These are phyloP conservation scores for Sceliomorpha sp. DNA, from an alignment of 2,888 invertebrate genomes.

Conservation along the genomic window DNA sequence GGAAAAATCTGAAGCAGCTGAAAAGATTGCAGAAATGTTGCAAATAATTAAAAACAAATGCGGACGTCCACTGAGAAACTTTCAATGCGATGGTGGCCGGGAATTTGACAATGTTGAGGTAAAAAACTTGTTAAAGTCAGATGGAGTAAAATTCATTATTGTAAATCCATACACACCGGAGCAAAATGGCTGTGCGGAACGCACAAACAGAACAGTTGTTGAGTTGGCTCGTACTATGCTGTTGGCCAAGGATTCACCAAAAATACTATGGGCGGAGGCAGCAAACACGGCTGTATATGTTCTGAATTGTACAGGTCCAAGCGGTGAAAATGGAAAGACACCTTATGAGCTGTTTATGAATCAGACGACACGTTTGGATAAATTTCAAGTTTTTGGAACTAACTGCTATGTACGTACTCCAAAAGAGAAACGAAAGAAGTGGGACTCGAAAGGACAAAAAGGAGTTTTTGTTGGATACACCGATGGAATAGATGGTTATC, in stretches of 20 bases:
- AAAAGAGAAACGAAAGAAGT: conserved; percentile 26
- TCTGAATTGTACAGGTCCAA: conserved; percentile 45
- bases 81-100: conserved; percentile 29
- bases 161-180: conserved; percentile 56
- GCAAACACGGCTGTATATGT: conserved; percentile 41
- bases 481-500: conserved; percentile 19
- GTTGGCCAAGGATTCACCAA: conserved; percentile 17
- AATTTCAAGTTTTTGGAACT: conserved; percentile 39
- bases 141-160: conserved; percentile 22
- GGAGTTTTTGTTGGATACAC: conserved; percentile 32
- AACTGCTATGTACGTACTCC: conserved; percentile 29
- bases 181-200: conserved; percentile 62
- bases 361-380: conserved; percentile 26
- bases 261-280: conserved; percentile 28
- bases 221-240: conserved; percentile 37
- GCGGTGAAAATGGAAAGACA: conserved; percentile 31
- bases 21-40: conserved; percentile 56
- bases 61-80: conserved; percentile 7
- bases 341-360: conserved; percentile 47
- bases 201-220: conserved; percentile 35
- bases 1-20: conserved; percentile 60
- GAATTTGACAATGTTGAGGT: conserved; percentile 31
- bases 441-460: conserved; percentile 25
- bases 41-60: conserved; percentile 49
- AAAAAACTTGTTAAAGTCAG: conserved; percentile 5